Conservation (phyloP, 2,797 vertebrate species). For the Atherinosoma microstoma region DNA sequence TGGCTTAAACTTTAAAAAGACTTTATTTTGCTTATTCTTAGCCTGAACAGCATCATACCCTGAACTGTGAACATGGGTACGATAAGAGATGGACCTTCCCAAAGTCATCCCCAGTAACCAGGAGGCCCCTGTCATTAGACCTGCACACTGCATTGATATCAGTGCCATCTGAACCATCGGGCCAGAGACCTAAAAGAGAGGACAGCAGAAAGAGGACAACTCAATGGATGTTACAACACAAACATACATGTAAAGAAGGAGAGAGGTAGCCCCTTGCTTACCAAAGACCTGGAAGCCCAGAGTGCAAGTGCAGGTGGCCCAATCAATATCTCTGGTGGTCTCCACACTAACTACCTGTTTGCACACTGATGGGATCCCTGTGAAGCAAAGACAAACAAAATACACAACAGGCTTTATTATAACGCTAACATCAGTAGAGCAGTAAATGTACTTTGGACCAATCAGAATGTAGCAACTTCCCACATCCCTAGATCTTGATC, state of each 20-base stretch:
- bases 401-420: not conserved
- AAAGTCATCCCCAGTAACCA: slow-evolving; percentile 97
- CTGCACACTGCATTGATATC: slow-evolving; percentile 95
- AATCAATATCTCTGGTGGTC: slow-evolving; percentile 93
- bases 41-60: slow-evolving; percentile 82
- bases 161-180: slow-evolving; percentile 96
- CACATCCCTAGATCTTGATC: not conserved
- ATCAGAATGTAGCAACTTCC: not conserved
- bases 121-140: slow-evolving; percentile 88
- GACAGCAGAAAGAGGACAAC: not conserved
- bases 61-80: slow-evolving; percentile 94
- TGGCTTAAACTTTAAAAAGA: not conserved
- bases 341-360: slow-evolving; percentile 98
- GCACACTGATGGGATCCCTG: slow-evolving; percentile 97
- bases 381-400: slow-evolving; percentile 32
- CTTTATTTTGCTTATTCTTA: not conserved
- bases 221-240: not conserved
- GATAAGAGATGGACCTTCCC: slow-evolving; percentile 98
- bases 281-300: slow-evolving; percentile 97
- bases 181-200: slow-evolving; percentile 90
- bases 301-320: slow-evolving; percentile 93
- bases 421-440: not conserved
- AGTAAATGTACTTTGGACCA: not conserved
- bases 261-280: slow-evolving; percentile 65
- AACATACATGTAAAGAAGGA: not conserved